phyloP scores from a whole-genome alignment of 2,113 vertebrate species.

The Chiloscyllium plagiosum region DNA sequence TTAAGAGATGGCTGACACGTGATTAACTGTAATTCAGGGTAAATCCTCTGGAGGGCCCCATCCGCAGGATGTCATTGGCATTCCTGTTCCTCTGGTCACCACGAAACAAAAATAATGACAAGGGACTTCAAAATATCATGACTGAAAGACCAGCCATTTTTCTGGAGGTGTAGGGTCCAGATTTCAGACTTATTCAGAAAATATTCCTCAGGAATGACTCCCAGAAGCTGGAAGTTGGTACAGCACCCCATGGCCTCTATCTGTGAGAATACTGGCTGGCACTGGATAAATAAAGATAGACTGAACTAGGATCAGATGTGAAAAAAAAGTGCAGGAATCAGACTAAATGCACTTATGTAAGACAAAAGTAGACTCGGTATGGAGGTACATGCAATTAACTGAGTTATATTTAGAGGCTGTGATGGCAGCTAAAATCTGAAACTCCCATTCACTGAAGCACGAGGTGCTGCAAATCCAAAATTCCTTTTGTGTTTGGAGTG shows the following conservation, averaged over 20 bases:
- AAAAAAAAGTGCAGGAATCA: neutral
- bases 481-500: constrained; percentile 1
- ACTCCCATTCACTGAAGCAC: neutral
- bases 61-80: neutral
- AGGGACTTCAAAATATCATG: neutral
- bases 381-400: neutral
- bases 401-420: neutral
- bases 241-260: too few species aligned
- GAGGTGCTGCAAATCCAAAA: neutral
- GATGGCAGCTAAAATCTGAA: neutral
- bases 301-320: neutral
- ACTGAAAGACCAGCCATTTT: neutral
- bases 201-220: too few species aligned
- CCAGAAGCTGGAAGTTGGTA: too few species aligned
- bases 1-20: neutral
- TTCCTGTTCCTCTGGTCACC: neutral
- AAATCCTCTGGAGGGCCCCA: neutral
- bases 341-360: neutral
- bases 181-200: too few species aligned
- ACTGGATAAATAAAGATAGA: neutral
- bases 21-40: neutral
- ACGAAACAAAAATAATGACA: neutral
- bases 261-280: constrained; percentile 12
- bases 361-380: neutral
- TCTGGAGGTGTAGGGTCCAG: too few species aligned